phyloP scores from a whole-genome alignment of 2,888 invertebrate species.

The Galerucella pusilla region DNA sequence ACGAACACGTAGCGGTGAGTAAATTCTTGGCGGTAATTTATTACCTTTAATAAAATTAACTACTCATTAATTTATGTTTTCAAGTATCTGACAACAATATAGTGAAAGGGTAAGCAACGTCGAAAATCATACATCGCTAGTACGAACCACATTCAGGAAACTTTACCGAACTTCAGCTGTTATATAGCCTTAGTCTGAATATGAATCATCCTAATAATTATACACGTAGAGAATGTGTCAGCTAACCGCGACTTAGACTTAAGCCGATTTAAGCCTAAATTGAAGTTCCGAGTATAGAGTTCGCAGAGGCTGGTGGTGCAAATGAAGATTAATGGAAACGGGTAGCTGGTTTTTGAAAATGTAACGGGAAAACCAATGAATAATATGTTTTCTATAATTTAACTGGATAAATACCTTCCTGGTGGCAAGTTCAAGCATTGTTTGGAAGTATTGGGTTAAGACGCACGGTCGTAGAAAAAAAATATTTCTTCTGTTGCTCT shows the following conservation, averaged over 20 bases:
- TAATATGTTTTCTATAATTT: background rate
- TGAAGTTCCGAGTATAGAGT: conserved; percentile 18
- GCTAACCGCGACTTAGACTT: conserved; percentile 19
- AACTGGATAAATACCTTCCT: background rate
- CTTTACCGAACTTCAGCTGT: conserved; percentile 30
- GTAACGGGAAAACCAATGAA: background rate
- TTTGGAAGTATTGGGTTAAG: too few relatives aligned
- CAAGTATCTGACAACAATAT: background rate
- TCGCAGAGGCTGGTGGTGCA: background rate
- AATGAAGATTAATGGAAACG: conserved; percentile 11
- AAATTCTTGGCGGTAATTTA: background rate
- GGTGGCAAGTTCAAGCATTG: background rate
- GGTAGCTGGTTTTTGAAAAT: conserved; percentile 2
- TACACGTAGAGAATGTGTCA: conserved; percentile 31
- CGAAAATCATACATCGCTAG: background rate
- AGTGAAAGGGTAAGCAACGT: background rate
- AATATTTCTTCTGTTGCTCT: too few relatives aligned
- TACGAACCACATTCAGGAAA: conserved; percentile 15
- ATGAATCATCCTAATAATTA: conserved; percentile 37
- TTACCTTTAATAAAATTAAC: background rate
- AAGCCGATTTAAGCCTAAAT: conserved; percentile 25
- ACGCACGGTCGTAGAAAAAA: too few relatives aligned
- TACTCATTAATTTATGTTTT: background rate
- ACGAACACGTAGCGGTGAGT: background rate
- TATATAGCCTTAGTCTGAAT: conserved; percentile 26